phyloP scores from a whole-genome alignment of 92 coral and sea anemone genomes.

The Umimayanthus kanabou region DNA sequence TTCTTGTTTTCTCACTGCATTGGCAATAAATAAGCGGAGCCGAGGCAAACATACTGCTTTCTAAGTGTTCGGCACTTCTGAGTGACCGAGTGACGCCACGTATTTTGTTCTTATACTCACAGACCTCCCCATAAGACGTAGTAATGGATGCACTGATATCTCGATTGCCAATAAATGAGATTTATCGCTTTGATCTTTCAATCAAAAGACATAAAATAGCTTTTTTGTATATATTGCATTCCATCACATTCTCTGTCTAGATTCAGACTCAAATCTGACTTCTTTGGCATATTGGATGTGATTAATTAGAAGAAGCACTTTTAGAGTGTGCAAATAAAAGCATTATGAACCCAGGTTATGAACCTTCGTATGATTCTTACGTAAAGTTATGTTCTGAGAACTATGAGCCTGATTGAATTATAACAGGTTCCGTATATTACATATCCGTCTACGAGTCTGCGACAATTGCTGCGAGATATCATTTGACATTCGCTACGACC shows the following conservation, averaged over 20 bases:
- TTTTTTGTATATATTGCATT: background rate
- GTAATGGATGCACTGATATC: slow-evolving; percentile 61
- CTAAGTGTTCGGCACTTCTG: background rate
- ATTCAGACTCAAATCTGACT: slow-evolving; percentile 1
- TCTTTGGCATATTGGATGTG: background rate
- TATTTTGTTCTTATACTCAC: slow-evolving; percentile 48
- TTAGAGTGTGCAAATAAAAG: background rate
- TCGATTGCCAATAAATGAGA: slow-evolving; percentile 77
- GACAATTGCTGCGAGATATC: background rate
- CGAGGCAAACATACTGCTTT: slow-evolving; percentile 6
- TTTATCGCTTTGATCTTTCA: slow-evolving; percentile 72
- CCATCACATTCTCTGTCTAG: slow-evolving; percentile 30
- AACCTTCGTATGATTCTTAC: too few species aligned
- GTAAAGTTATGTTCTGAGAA: background rate
- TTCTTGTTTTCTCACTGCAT: slow-evolving; percentile 16
- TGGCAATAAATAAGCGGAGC: slow-evolving; percentile 30
- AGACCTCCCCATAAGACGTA: slow-evolving; percentile 76
- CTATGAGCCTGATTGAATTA: background rate
- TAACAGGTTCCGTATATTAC: background rate
- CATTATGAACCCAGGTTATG: background rate
- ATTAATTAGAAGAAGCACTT: background rate
- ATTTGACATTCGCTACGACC: slow-evolving; percentile 13
- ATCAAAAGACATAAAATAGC: slow-evolving; percentile 18
- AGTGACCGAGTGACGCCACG: background rate
- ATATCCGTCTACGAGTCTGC: slow-evolving; percentile 1